A percentile compares a stretch with the other conserved stretches of the same genome.
phyloP scores from a whole-genome alignment of 2,797 vertebrate genomes.

The Spinibarbus caldwelli region DNA sequence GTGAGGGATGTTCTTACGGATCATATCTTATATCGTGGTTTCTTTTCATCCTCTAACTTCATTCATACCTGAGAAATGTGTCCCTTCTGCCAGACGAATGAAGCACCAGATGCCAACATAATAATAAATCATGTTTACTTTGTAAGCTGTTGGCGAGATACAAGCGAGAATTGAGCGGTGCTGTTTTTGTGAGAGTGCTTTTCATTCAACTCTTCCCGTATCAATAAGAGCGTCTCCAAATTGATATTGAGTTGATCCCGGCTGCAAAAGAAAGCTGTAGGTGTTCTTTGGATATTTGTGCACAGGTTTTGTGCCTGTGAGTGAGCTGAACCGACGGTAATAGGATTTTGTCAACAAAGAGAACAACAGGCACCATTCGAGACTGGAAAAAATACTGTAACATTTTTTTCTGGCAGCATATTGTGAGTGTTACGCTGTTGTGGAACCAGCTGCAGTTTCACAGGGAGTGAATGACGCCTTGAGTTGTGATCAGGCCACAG shows the following conservation, averaged over 20 bases:
- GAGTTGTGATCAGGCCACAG: too few species aligned
- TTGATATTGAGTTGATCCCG: conserved; percentile 71
- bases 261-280: conserved; percentile 60
- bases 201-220: conserved; percentile 15
- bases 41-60: neutral
- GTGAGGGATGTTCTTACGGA: neutral
- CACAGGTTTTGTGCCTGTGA: conserved; percentile 59
- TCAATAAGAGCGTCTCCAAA: conserved; percentile 62
- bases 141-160: neutral
- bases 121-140: conserved; percentile 4
- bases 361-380: conserved; percentile 37
- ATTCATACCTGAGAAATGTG: conserved; percentile 5
- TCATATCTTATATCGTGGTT: neutral
- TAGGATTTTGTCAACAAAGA: conserved; percentile 53
- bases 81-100: neutral
- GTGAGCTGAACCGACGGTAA: conserved; percentile 62
- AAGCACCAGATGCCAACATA: neutral
- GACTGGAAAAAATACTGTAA: conserved; percentile 50
- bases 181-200: neutral
- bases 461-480: too few species aligned
- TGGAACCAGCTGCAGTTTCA: too few species aligned
- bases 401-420: conserved; percentile 14
- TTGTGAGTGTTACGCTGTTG: conserved; percentile 7
- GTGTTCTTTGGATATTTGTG: conserved; percentile 57
- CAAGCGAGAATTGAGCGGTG: neutral